phyloP scores from a whole-genome alignment of 2,113 vertebrate genomes.

The Copsychus sechellarum region DNA sequence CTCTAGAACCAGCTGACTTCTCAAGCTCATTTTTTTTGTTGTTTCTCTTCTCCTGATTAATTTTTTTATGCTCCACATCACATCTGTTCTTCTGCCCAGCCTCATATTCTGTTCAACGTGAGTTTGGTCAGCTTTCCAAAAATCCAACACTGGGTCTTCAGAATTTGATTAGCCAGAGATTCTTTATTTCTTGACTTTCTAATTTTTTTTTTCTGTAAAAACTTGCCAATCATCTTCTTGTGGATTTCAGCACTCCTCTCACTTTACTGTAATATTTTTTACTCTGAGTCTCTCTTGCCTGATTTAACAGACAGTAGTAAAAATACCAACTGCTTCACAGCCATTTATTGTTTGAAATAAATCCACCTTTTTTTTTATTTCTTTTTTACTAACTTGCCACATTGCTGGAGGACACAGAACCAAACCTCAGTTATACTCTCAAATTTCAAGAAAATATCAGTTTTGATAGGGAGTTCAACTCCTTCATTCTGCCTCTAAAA shows the following conservation, averaged over 20 bases:
- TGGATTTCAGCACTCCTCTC: not conserved
- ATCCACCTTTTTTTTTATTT: not conserved
- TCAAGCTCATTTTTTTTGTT: not conserved
- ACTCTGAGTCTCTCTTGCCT: not conserved
- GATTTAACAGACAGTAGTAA: not conserved
- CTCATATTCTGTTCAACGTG: not conserved
- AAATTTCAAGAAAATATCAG: not conserved
- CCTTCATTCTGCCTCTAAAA: not conserved
- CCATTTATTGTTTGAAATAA: conserved; percentile 10
- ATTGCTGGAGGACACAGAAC: not conserved
- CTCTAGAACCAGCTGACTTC: not conserved
- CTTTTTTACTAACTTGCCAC: not conserved
- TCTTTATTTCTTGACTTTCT: not conserved
- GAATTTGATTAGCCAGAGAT: not conserved
- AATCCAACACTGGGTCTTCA: not conserved
- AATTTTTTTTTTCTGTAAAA: not conserved
- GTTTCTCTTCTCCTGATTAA: not conserved
- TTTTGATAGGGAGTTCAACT: not conserved
- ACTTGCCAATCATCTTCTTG: not conserved
- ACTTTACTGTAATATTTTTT: conserved; percentile 6
- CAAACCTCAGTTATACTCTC: not conserved
- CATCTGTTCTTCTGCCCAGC: not conserved
- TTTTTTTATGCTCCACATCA: not conserved
- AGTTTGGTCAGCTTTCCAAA: not conserved
- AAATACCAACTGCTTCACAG: not conserved